Base-by-base conservation (phyloP, 2,113 vertebrate genomes). In the Globicephala melas region DNA sequence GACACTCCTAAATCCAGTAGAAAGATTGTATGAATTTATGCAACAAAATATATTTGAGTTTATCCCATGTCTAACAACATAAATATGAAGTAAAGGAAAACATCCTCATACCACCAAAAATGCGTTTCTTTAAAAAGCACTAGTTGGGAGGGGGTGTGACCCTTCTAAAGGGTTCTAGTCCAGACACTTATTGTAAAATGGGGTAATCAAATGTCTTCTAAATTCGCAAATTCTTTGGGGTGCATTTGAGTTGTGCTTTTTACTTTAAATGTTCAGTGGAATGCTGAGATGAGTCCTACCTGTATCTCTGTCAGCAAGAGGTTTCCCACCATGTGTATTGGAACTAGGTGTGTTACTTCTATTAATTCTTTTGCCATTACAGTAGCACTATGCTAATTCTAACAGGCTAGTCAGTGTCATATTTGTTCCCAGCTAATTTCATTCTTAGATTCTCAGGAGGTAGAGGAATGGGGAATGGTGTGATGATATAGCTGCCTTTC, bases 231-330 rank as follows among this genome's bases (percentile, higher is more conserved):
- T 71, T 91, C 77, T 81, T 73, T 77, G 65, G 71, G 86, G 65
- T 94, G 3, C 25, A 67, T 38, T 53, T 85, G 89, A 67, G 31
- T 50, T 93, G 74, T 90, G 74, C 74, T 63, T 89, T 92, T 50
- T 36, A 55, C 21, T 77, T 53, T 73, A 76, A 65, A 63, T 73
- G 67, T 68, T 62, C 53, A 62, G 26, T 58, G 58, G 68, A 94
- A 95, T 92, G 88, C 41, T 50, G 58, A 80, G 88, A 80, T 92
- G 31, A 92, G 65, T 77, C 11, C 28, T 71, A 31, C 47, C 67
- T 41, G 47, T 74, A 50, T 87, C 80, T 68, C 87, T 94, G 90
- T 97, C 67, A 96, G 73, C 89, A 87, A 31, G 82, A 94, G 50
- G 58, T 41, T 92, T 84, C 81, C 81, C 41, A 70, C 20, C 74